Base-by-base conservation (phyloP, 2,797 vertebrate species). In the Enteromius unitaeniatus region DNA sequence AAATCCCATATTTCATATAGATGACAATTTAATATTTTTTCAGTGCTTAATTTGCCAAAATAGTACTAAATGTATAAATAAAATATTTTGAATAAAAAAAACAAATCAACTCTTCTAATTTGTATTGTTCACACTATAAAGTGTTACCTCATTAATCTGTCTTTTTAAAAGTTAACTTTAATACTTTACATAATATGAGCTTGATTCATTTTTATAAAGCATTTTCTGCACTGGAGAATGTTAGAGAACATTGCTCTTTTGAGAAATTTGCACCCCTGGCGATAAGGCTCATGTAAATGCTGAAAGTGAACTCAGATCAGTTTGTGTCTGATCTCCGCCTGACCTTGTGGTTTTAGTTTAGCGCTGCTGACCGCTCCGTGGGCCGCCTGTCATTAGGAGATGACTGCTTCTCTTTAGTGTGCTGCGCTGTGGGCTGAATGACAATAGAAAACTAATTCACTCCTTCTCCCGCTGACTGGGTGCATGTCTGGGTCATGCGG, bases 401-500 rank as follows among this genome's bases (percentile, higher is more conserved):
- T 60, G 80, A 53, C 73, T 65, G 31, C 45, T 75, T 83, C 45
- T 78, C 42, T 75, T 80, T 70, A 85, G 86, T 79, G 73, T 45
- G 34, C 55, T 42, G 60, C 15, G 76, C 45, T 81, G 83, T 67
- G 42, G 70, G 83, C 73, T 85, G 53, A 83, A 84, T 78, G 75
- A 88, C 73, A 88, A 89, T 89, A 76, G 89, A 72, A 87, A 89
- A 87, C 88, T 78, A 84, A 85, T 89, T 84, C 91, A 79, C 92
- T 93, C 90, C 92, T 64, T 89, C 90, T 93, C 89, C 90, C 84
- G 73, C 80, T 93, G 94, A 94, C 90, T 91, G 94, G 91, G 93
- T 89, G 89, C 93, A 93, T 91, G 92, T 94, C 91, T 93, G 92
- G 93, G 94, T 93, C 92, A 92, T 84, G 86, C 87, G 87, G 90